Base-by-base conservation (phyloP, 1,140 invertebrate species). In the Drosophila orosa region DNA sequence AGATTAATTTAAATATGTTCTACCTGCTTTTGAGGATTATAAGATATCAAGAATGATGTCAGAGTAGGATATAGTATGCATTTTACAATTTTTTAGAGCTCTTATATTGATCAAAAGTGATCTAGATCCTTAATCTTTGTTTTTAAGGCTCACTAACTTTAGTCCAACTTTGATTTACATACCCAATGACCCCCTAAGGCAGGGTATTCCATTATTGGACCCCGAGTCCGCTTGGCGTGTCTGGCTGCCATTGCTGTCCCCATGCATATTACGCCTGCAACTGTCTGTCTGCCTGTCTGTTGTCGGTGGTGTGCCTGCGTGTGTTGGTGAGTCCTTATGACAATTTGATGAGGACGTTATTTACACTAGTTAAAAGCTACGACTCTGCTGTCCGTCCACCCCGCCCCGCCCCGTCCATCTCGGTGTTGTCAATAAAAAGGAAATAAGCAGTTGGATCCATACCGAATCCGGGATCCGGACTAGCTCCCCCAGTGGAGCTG, bases 311-410 rank as follows among this genome's bases (percentile, higher is more conserved):
- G 17, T 44, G 45, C 31, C 48, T 56, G 57, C 78, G 55, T 54
- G 80, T 73, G 58, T 73, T 55, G 75, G 73, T 65, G 56, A 74
- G 73, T 89, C 73, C 84, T 89, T 89, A 89, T 89, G 84, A 89
- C 84, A 89, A 89, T 89, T 89, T 89, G 84, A 89, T 89, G 84
- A 89, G 84, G 84, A 89, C 84, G 63, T 89, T 89, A 89, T 89
- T 89, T 89, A 84, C 84, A 84, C 84, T 89, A 89, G 84, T 89
- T 89, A 89, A 89, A 89, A 89, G 84, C 84, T 74, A 79, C 42
- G 58, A 17, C 58, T 55, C 55, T 44, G 15, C 50, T 33, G n/a
- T 24, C 15, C 5, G 6, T 40, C 29, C 19, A 29, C n/a, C 9
- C 25, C 31, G n/a, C 6, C 17, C 37, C 37, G 31, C 25, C 31